Evolutionary conservation across 2,113 vertebrate genomes (phyloP), one percentile per base, ranked within the genome.

Genomic region (Galeopterus variegatus): DNA sequence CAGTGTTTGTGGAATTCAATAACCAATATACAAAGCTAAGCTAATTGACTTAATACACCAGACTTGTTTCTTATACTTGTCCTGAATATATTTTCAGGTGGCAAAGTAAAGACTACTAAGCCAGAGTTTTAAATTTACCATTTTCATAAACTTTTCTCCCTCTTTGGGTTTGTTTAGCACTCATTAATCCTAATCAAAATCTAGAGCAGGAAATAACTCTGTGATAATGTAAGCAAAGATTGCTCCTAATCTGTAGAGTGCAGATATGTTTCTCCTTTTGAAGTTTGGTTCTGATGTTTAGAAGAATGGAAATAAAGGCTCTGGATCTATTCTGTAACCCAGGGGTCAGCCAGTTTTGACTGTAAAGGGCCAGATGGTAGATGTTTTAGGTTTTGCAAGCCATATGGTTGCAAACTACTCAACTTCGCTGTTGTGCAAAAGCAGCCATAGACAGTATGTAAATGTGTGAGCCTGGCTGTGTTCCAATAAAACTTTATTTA

Each of bases 401-500:
- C 92, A 95, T 93, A 91, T 79, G 75, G 90, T 80, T 56, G 24
- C 48, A 97, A 85, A 85, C 90, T 95, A 62, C 50, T 95, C 81
- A 88, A 72, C 77, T 93, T 85, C 31, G 67, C 72, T 90, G 3
- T 77, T 96, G 45, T 21, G 4, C 9, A 11, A 92, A 97, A 96
- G 85, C 64, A 89, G 65, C 52, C 73, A 76, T 56, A 88, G 90
- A 87, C 82, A 88, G 64, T 93, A 72, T 4, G 0, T 93, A 75
- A 96, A 65, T 60, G 73, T 94, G 91, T 83, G 48, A 88, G 75
- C 56, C 73, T 90, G 95, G 76, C 84, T 77, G 3, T 81, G 54
- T 93, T 96, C 93, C 96, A 97, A 93, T 96, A 97, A 98, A 97
- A 90, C 96, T 96, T 97, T 97, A 97, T 97, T 97, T 96, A 96